These are phyloP conservation scores for Garrulus glandarius DNA, from an alignment of 2,797 vertebrate species.

Conservation along the genomic window DNA sequence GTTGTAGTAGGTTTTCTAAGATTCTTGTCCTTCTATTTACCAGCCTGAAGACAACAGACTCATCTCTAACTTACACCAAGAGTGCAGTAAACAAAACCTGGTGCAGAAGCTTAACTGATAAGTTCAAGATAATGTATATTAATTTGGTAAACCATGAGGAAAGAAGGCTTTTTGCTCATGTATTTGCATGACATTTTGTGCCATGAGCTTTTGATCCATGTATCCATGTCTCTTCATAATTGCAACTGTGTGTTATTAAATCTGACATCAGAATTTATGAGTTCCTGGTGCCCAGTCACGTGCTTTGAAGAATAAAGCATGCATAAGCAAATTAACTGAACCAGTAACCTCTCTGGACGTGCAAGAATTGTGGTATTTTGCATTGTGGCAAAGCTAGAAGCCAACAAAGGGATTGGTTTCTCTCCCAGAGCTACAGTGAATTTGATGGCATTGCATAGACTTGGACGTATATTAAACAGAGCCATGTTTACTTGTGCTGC, in stretches of 20 bases:
- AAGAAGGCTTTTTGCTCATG: not conserved
- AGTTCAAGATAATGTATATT: not conserved
- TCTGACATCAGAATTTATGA: not conserved
- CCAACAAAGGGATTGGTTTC: not conserved
- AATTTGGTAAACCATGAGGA: not conserved
- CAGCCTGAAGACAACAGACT: not conserved
- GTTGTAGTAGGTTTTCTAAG: not conserved
- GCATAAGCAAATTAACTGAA: conserved; percentile 3
- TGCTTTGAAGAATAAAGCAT: not conserved
- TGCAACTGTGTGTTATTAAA: not conserved
- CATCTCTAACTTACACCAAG: not conserved
- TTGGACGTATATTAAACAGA: conserved; percentile 62
- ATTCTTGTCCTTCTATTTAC: not conserved
- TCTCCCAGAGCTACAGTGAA: conserved; percentile 22
- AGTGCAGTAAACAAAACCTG: not conserved
- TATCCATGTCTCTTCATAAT: not conserved
- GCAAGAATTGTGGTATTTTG: not conserved
- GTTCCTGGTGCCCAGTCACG: not conserved
- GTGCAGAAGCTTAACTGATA: not conserved
- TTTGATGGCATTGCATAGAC: conserved; percentile 40
- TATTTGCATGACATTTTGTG: not conserved
- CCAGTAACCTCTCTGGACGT: not conserved
- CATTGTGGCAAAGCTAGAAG: not conserved
- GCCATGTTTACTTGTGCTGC: conserved; percentile 38
- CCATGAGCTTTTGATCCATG: not conserved